These are phyloP conservation scores for Idris sp. DNA, from an alignment of 1,140 invertebrate species.

Conservation along the genomic window DNA sequence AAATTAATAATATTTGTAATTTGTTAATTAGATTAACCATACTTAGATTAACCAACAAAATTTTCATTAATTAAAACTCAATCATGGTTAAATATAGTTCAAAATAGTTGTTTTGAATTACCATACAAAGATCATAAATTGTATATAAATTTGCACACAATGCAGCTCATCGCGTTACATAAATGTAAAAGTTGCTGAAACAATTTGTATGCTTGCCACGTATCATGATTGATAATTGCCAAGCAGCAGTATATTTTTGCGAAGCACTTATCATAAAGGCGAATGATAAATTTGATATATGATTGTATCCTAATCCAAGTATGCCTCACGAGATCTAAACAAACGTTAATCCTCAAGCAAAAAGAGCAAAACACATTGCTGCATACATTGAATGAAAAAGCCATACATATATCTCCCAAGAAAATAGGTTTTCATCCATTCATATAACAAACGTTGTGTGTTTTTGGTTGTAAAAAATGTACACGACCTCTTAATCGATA, in stretches of 20 bases:
- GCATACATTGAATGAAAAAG: no score
- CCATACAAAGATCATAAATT: slow-evolving; percentile 32
- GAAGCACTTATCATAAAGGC: slow-evolving; percentile 19
- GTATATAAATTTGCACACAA: slow-evolving; percentile 49
- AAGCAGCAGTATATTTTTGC: slow-evolving; percentile 7
- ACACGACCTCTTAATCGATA: slow-evolving; percentile 27
- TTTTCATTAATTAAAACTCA: slow-evolving; percentile 18
- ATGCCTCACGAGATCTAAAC: no score
- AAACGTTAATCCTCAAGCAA: no score
- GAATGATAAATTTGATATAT: slow-evolving; percentile 39
- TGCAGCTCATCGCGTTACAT: slow-evolving; percentile 20
- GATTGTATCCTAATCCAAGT: no score
- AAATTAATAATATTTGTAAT: no score
- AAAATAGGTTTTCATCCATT: slow-evolving; percentile 41
- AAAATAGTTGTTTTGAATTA: slow-evolving; percentile 20
- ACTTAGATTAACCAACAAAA: slow-evolving; percentile 6
- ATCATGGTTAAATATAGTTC: slow-evolving; percentile 1
- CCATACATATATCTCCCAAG: no score
- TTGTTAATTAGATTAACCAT: slow-evolving; percentile 1
- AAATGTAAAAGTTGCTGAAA: slow-evolving; percentile 20
- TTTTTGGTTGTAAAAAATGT: slow-evolving; percentile 12
- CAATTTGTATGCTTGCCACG: slow-evolving; percentile 42
- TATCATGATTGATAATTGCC: slow-evolving; percentile 38
- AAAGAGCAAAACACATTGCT: no score
- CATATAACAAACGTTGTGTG: background rate